Evolutionary conservation across 1,140 invertebrate genomes (phyloP).

Genomic region (Helicorthomorpha holstii): DNA sequence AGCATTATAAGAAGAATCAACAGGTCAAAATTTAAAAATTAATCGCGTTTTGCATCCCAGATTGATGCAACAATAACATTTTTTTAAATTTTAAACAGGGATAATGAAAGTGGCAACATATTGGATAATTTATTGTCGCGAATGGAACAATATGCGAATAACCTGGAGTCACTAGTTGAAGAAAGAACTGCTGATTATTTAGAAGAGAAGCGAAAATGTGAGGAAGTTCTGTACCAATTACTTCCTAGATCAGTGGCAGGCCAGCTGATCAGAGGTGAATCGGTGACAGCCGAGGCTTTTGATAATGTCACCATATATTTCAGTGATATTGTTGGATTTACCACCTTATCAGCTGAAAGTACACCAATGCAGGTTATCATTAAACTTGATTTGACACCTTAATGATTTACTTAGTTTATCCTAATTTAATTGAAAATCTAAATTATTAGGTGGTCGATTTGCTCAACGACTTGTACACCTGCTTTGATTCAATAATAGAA

Average conservation of each 20-base stretch:
- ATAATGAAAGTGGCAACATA: constrained; percentile 77
- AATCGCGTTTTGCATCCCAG: neutral
- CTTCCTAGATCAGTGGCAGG: constrained; percentile 79
- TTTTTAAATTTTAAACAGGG: no score
- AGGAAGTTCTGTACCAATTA: constrained; percentile 85
- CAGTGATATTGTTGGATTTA: constrained; percentile 94
- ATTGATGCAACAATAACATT: no score
- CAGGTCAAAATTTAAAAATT: constrained; percentile 47
- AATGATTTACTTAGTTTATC: no score
- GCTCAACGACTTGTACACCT: constrained; percentile 89
- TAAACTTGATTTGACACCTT: no score
- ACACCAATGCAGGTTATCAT: constrained; percentile 86
- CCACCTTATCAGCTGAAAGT: constrained; percentile 78
- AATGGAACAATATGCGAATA: constrained; percentile 97
- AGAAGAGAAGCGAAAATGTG: constrained; percentile 92
- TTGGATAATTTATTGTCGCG: constrained; percentile 88
- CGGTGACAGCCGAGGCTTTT: constrained; percentile 81
- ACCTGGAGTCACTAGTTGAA: constrained; percentile 84
- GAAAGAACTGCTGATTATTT: constrained; percentile 89
- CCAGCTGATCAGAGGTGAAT: constrained; percentile 70
- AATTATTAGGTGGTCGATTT: no score
- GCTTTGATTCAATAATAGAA: constrained; percentile 90
- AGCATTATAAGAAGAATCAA: constrained; percentile 65
- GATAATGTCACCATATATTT: constrained; percentile 94
- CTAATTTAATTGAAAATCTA: no score